Base-by-base conservation (phyloP, 1,140 invertebrate genomes). In the Drosophila sp. region DNA sequence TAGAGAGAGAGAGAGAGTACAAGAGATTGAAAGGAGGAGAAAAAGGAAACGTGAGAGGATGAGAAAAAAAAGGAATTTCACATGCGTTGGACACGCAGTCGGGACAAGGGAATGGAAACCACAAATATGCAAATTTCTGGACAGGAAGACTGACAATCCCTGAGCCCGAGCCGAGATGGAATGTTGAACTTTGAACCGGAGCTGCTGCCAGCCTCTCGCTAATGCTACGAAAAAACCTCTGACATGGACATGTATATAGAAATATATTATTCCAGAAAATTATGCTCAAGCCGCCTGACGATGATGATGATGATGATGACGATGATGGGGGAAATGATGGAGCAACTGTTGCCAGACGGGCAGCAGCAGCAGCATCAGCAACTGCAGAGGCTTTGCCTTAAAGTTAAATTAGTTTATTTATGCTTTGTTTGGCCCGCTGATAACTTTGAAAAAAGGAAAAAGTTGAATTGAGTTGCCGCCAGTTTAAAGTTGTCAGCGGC, bases 371-470 rank as follows among this genome's bases (percentile, higher is more conserved):
- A 70, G 56, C 47, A 54, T 29, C 33, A 62, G 23, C 44, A 25
- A 50, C 44, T 50, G 44, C 23, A 50, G 44, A 50, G 44, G 25
- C 44, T 8, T 50, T 50, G 44, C 44, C 23, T 50, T 50, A 80
- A 87, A 89, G 79, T 87, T 87, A 83, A 87, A 87, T 87, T 87
- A 80, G 83, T 87, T 87, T 86, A 83, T 83, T 86, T 83, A 83
- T 89, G 84, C 79, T 83, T 87, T 86, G 79, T 83, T 86, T 84
- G 83, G 69, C 55, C 72, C 72, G 63, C 67, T 70, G 80, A 87
- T 89, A 89, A 80, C 76, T 89, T 87, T 89, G 76, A 50, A 50
- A 41, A 50, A 50, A 17, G 41, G 44, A 25, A 50, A 38, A 50
- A 50, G 44, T 50, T 50, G 44, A 50, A 50, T 50, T 50, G 44